Percentiles rank a stretch among this genome's conserved stretches.
Conservation (phyloP, 2,797 vertebrate genomes). For the Myotis findleyi region DNA sequence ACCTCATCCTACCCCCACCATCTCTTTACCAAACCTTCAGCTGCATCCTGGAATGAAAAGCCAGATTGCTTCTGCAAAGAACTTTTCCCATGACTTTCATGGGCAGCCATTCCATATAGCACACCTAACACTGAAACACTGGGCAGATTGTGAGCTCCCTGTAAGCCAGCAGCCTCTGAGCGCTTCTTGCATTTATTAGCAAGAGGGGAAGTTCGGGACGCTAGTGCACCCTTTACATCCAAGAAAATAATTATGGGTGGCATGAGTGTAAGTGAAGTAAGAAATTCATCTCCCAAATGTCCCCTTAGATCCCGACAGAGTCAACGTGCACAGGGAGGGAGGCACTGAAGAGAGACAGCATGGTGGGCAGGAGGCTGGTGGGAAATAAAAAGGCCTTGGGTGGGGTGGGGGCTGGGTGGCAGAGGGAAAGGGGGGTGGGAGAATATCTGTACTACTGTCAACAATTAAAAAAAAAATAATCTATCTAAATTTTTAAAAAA, state of each 20-base stretch:
- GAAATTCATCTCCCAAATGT: neutral
- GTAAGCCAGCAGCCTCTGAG: neutral
- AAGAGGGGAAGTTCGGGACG: neutral
- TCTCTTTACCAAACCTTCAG: neutral
- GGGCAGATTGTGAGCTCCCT: neutral
- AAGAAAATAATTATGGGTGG: slow-evolving; percentile 1
- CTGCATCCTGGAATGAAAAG: neutral
- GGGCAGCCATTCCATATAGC: neutral
- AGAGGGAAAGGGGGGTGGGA: too few relatives aligned
- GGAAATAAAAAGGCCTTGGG: neutral
- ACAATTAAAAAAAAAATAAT: neutral
- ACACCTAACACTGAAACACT: neutral
- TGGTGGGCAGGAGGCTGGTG: neutral
- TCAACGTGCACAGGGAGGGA: neutral
- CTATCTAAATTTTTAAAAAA: neutral
- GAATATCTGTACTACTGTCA: neutral
- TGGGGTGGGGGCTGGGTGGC: neutral
- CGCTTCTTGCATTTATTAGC: neutral
- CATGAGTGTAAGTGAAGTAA: neutral
- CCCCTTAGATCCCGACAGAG: neutral
- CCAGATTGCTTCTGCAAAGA: neutral
- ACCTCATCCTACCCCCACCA: neutral
- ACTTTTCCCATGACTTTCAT: neutral
- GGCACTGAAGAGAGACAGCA: neutral
- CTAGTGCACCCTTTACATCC: neutral